phyloP scores from a whole-genome alignment of 2,888 invertebrate species.

The Vannuccia rotundouncinata region DNA sequence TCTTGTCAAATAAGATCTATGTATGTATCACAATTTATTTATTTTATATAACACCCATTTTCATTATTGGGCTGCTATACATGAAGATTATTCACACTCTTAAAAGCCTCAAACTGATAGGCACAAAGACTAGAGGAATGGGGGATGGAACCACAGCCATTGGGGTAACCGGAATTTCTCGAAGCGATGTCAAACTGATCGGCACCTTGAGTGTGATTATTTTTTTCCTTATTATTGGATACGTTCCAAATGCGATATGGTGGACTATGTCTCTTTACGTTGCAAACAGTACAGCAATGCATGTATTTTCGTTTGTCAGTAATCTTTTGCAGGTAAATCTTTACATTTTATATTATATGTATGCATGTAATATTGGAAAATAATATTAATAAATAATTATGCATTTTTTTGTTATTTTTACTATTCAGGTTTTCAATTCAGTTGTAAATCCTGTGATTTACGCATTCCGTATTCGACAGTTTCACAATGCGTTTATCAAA shows the following conservation, averaged over 20 bases:
- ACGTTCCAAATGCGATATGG: constrained; percentile 22
- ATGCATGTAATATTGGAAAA: no score
- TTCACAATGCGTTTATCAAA: no score
- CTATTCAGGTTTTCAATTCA: no score
- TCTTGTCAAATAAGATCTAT: not conserved
- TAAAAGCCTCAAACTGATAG: not conserved
- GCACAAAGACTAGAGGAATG: not conserved
- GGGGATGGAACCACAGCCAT: no score
- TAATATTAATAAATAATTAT: no score
- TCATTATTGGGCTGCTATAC: not conserved
- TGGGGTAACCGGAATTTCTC: not conserved
- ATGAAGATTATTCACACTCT: not conserved
- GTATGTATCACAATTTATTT: not conserved
- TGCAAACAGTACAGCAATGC: not conserved
- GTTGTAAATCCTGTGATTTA: no score
- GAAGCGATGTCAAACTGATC: constrained; percentile 10
- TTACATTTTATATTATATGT: no score
- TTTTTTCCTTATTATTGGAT: constrained; percentile 3
- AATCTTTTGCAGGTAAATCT: constrained; percentile 19
- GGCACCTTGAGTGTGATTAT: constrained; percentile 14
- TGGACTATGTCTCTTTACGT: constrained; percentile 18
- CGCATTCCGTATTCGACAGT: no score
- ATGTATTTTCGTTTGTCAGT: constrained; percentile 1
- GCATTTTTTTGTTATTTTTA: no score
- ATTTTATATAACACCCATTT: not conserved